phyloP scores from a whole-genome alignment of 1,140 invertebrate species.

The Drosophila mauritiana region DNA sequence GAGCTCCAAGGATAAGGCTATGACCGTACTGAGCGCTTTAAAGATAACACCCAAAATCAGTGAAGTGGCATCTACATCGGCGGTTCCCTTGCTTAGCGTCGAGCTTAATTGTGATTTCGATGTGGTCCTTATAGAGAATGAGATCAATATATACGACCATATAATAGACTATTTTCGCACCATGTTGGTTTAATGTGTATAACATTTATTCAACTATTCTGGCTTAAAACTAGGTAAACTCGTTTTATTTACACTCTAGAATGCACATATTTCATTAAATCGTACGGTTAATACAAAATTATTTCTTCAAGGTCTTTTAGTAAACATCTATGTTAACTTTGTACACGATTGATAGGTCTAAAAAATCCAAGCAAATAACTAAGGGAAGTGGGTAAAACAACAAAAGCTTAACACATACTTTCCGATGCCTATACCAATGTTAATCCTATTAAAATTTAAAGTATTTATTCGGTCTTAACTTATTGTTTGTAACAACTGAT shows the following conservation, averaged over 20 bases:
- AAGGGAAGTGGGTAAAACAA: background rate
- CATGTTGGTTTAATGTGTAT: slow-evolving; percentile 55
- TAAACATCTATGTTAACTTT: slow-evolving; percentile 52
- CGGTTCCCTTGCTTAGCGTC: slow-evolving; percentile 44
- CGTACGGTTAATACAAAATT: slow-evolving; percentile 43
- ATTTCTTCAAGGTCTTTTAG: slow-evolving; percentile 44
- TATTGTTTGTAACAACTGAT: no score
- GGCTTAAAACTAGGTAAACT: slow-evolving; percentile 44
- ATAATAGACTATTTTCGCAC: slow-evolving; percentile 51
- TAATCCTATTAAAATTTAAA: background rate
- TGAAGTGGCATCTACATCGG: slow-evolving; percentile 1
- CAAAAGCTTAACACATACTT: background rate
- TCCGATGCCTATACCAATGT: background rate
- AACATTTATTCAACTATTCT: slow-evolving; percentile 46
- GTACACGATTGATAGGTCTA: slow-evolving; percentile 56
- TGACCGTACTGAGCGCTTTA: slow-evolving; percentile 42
- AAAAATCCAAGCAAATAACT: slow-evolving; percentile 13
- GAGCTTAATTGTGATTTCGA: slow-evolving; percentile 68
- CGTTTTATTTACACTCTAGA: slow-evolving; percentile 44
- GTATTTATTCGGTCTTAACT: background rate
- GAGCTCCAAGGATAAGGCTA: slow-evolving; percentile 9
- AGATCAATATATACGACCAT: slow-evolving; percentile 42
- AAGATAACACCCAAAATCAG: slow-evolving; percentile 43
- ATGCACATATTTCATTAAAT: slow-evolving; percentile 37
- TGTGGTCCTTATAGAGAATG: slow-evolving; percentile 50